Evolutionary conservation across 2,113 vertebrate genomes (phyloP).

Genomic region (Hydropotes inermis): DNA sequence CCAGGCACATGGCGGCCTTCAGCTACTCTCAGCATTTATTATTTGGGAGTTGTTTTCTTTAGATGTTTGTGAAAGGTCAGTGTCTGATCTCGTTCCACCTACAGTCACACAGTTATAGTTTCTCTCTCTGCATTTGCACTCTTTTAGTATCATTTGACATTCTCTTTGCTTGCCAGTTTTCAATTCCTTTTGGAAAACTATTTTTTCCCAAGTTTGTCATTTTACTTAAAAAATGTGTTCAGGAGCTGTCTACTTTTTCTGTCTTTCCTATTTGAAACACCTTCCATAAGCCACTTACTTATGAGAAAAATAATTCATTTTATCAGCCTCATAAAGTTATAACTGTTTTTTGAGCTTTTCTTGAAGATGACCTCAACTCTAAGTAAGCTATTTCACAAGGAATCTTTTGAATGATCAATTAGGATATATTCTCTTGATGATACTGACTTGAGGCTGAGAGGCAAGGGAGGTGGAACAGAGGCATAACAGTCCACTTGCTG

Average conservation of each 20-base stretch:
- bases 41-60: neutral
- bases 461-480: neutral
- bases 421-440: neutral
- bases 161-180: constrained; percentile 39
- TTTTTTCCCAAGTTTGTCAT: constrained; percentile 17
- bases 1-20: rapidly evolving
- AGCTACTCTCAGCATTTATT: neutral
- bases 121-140: neutral
- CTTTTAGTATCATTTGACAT: constrained; percentile 17
- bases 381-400: neutral
- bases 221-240: constrained; percentile 7
- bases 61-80: constrained; percentile 24
- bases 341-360: neutral
- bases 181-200: constrained; percentile 33
- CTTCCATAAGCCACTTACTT: neutral
- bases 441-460: neutral
- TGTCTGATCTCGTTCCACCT: neutral
- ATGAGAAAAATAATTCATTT: neutral
- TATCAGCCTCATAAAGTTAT: neutral
- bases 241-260: neutral
- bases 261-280: neutral
- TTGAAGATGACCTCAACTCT: neutral
- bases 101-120: neutral
- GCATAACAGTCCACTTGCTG: rapidly evolving
- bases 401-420: neutral